Evolutionary conservation across 2,113 vertebrate genomes (phyloP), one percentile per base, ranked within the genome.

Genomic region (Bubalus kerabau): DNA sequence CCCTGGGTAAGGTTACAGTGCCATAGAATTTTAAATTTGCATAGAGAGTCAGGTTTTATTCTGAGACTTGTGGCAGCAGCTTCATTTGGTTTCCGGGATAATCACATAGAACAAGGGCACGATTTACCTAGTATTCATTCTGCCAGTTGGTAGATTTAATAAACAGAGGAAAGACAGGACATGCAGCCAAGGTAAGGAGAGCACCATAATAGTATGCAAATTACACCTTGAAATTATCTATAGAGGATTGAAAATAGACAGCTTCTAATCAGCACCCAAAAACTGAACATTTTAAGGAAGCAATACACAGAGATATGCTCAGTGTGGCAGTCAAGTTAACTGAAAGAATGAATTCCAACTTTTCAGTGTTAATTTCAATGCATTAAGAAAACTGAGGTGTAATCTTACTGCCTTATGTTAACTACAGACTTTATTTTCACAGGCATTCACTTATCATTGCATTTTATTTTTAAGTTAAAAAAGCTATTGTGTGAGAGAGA

Each of bases 261-360:
- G 59, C 46, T 87, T 93, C 91, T 84, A 87, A 83, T 91, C 67
- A 88, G 32, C 46, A 32, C 64, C 8, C 0, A 0, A 16, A 97
- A 83, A 50, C 74, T 76, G 60, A 90, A 71, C 59, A 92, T 74
- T 96, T 94, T 71, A 74, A 95, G 85, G 67, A 67, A 97, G 94
- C 71, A 97, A 36, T 96, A 88, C 92, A 91, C 84, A 92, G 95
- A 89, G 84, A 96, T 87, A 86, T 86, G 94, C 97, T 97, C 90
- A 96, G 94, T 97, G 92, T 96, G 97, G 92, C 96, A 96, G 95
- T 97, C 92, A 98, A 93, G 94, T 96, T 95, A 97, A 82, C 88
- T 17, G n/a, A 91, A 95, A 97, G 60, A 80, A 83, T 81, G 54
- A 43, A 71, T 57, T 87, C 48, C 23, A 96, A 76, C 74, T 88